These are phyloP conservation scores for Cryptoprocta ferox DNA, from an alignment of 2,797 vertebrate genomes.

Conservation along the genomic window DNA sequence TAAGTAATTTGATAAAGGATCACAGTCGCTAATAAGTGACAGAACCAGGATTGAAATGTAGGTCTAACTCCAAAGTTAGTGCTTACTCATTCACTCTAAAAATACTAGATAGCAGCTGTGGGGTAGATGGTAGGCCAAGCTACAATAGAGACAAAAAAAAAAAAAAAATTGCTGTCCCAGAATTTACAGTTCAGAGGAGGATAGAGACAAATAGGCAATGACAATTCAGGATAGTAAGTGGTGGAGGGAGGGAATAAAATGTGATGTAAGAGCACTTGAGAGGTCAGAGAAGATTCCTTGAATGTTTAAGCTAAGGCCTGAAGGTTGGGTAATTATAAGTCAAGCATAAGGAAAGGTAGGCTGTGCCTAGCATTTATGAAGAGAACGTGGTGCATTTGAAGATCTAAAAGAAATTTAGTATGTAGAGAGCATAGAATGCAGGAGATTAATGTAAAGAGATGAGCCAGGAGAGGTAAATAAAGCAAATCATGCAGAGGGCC, in stretches of 20 bases:
- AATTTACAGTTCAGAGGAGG: background rate
- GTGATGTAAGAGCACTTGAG: background rate
- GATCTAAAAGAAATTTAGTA: conserved; percentile 34
- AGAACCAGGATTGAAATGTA: background rate
- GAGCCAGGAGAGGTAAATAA: background rate
- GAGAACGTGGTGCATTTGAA: conserved; percentile 34
- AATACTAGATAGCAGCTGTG: background rate
- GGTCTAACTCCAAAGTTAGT: background rate
- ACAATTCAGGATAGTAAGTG: background rate
- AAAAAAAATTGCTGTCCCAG: background rate
- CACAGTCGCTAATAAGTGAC: conserved; percentile 1
- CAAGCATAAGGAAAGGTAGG: background rate
- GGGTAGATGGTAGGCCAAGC: background rate
- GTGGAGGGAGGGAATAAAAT: background rate
- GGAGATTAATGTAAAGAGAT: background rate
- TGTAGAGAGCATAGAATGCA: background rate
- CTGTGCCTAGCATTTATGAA: background rate
- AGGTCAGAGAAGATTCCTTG: background rate
- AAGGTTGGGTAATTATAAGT: background rate
- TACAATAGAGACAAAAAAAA: background rate
- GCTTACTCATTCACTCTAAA: background rate
- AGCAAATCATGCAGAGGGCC: background rate
- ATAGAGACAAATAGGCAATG: background rate
- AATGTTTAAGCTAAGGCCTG: background rate
- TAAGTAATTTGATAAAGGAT: conserved; percentile 13